Evolutionary conservation across 2,888 invertebrate species (phyloP), one percentile per base, ranked within the genome.

Genomic region (Diploptera punctata): DNA sequence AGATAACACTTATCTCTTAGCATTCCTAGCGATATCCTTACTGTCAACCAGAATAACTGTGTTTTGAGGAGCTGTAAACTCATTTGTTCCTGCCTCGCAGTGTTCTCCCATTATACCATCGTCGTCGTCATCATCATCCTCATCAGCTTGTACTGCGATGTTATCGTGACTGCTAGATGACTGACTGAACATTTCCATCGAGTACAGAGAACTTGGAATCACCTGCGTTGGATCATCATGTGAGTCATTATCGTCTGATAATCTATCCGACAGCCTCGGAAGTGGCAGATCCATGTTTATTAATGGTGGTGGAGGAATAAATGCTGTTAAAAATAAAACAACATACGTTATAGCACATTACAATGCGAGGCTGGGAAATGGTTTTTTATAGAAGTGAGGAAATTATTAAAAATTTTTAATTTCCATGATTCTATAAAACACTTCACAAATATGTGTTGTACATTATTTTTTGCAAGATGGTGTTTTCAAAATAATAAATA

Each of bases 131-230:
- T 69, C 71, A 18, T 43, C 43, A 16, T 61, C 54, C 29, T 72
- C 72, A 9, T 70, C 71, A 43, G 68, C 68, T 10, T 33, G 33
- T 10, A 7, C 33, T 5, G 7, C 33, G 33, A 70, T 47, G 54
- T 75, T 73, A 13, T 69, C 70, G 29, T 47, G 52, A 19, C 70
- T 65, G n/a, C 60, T 62, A 26, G 68, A 65, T 26, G 75, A 65
- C 43, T 72, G 74, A 61, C 74, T 75, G 65, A 76, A 76, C 76
- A 76, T 76, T 18, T 75, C 74, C n/a, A 76, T 72, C 18, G 75
- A 74, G 52, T 76, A 76, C 29, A 76, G 57, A 9, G 74, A 74
- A 38, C 76, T 75, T n/a, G 76, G 76, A n/a, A 76, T 62, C 10
- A 73, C 68, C 43, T 76, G 76, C n/a, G 76, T 75, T 3, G 76